Evolutionary conservation across 2,888 invertebrate species (phyloP).

Genomic region (Pseudococcus jackbeardsleyi): DNA sequence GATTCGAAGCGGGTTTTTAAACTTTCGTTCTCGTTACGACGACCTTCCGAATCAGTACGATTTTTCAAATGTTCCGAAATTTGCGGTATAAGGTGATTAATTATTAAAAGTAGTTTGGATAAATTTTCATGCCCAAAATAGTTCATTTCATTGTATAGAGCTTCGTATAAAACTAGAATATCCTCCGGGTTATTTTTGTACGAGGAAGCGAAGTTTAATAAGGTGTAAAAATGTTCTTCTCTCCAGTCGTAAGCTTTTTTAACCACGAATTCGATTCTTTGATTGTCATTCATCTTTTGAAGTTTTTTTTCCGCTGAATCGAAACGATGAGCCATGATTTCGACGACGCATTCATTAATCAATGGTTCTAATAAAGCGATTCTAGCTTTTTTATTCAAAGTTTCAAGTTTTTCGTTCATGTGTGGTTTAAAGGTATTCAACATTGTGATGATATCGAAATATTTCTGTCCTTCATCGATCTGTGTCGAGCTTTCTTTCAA

Average conservation of each 20-base stretch:
- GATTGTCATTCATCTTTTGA: background rate
- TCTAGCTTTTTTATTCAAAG: no score
- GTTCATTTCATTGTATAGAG: background rate
- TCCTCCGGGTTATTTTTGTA: background rate
- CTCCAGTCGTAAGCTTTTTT: background rate
- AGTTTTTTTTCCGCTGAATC: background rate
- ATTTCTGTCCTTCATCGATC: no score
- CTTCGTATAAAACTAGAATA: background rate
- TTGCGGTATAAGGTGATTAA: background rate
- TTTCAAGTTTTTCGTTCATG: no score
- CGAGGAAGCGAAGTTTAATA: background rate
- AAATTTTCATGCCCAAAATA: background rate
- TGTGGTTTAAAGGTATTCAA: no score
- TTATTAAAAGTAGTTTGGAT: background rate
- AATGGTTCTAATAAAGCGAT: no score
- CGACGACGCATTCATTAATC: no score
- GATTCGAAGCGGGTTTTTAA: background rate
- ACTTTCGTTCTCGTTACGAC: background rate
- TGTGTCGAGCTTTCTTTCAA: no score
- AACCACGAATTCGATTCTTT: background rate
- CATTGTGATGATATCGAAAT: no score
- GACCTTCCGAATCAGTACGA: background rate
- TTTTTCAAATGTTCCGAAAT: no score
- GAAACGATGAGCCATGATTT: background rate
- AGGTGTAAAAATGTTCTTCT: background rate